A percentile compares a stretch with the other conserved stretches of the same genome.
phyloP scores from a whole-genome alignment of 2,797 vertebrate genomes.

The Epinephelus awoara region DNA sequence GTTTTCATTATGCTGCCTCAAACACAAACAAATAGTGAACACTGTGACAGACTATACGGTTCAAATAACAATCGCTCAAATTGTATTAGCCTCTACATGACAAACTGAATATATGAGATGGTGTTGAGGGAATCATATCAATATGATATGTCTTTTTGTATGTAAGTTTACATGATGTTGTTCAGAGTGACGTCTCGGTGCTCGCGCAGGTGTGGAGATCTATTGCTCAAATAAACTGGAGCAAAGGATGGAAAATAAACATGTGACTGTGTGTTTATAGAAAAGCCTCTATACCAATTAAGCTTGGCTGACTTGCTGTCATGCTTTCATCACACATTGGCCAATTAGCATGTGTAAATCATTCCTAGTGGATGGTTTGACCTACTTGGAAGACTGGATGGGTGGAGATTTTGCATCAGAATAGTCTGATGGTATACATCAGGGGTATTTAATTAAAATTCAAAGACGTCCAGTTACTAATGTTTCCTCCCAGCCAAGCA shows the following conservation, averaged over 20 bases:
- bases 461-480: no score
- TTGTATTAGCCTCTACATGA: conserved; percentile 31
- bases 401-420: conserved; percentile 9
- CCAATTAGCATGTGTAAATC: conserved; percentile 48
- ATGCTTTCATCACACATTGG: conserved; percentile 32
- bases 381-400: conserved; percentile 43
- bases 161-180: conserved; percentile 3
- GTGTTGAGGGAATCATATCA: conserved; percentile 24
- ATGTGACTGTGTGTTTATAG: conserved; percentile 17
- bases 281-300: conserved; percentile 36
- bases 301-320: conserved; percentile 5
- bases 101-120: conserved; percentile 15
- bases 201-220: conserved; percentile 6
- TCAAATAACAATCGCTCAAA: conserved; percentile 53
- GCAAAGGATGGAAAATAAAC: conserved; percentile 12
- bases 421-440: not conserved
- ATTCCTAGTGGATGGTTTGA: conserved; percentile 44
- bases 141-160: conserved; percentile 26
- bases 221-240: conserved; percentile 1
- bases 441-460: no score
- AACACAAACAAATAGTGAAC: conserved; percentile 46
- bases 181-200: not conserved
- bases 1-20: conserved; percentile 43
- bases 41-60: conserved; percentile 31
- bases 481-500: no score